Conservation (phyloP, 2,113 vertebrate genomes). For the Callorhinus ursinus region DNA sequence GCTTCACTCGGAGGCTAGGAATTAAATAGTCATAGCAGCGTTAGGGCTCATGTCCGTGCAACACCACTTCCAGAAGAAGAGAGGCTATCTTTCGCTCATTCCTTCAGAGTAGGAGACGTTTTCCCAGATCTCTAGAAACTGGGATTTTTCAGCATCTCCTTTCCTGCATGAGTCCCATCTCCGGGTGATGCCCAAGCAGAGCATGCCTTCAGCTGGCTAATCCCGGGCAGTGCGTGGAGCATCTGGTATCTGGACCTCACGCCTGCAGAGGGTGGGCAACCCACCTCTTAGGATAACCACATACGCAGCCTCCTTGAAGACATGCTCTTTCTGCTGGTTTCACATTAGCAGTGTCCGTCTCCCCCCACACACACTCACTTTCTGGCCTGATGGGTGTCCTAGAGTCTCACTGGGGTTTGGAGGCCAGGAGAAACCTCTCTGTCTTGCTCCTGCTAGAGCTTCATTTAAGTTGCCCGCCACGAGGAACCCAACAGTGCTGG, state of each 20-base stretch:
- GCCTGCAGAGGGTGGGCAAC: too few species aligned
- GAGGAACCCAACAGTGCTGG: too few species aligned
- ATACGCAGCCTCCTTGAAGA: neutral
- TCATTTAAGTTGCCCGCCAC: neutral
- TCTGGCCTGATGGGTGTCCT: neutral
- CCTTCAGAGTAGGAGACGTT: neutral
- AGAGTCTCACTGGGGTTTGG: neutral
- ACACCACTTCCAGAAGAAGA: neutral
- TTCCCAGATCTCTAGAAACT: neutral
- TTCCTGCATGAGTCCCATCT: neutral
- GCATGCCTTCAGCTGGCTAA: neutral
- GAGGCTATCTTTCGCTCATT: neutral
- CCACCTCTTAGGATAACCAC: neutral
- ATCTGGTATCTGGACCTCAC: neutral
- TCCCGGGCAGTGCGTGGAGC: neutral
- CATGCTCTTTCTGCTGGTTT: neutral
- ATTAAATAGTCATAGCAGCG: too few species aligned
- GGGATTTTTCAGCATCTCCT: neutral
- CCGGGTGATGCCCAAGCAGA: accelerated
- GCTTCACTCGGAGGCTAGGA: neutral
- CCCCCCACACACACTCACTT: neutral
- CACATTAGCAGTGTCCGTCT: neutral
- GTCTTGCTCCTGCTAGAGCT: neutral
- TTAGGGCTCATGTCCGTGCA: neutral
- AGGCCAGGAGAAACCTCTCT: neutral